phyloP scores from a whole-genome alignment of 1,140 invertebrate species.

The Drosophila trapezifrons region DNA sequence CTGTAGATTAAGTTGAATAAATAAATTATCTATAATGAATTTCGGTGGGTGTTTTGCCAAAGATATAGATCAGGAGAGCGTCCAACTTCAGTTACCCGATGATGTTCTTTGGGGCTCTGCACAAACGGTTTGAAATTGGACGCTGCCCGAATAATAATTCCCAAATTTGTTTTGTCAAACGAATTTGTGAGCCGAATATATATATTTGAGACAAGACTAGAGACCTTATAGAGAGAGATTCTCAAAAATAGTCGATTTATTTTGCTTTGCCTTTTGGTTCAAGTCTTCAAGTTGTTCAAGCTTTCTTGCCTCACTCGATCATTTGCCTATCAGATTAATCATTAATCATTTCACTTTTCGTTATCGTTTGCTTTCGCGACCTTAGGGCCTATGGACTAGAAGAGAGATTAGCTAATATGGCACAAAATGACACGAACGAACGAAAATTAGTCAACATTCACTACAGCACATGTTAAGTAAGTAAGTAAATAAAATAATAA shows the following conservation, averaged over 20 bases:
- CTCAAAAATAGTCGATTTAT: conserved; percentile 34
- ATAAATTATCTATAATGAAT: conserved; percentile 27
- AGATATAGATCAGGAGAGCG: conserved; percentile 47
- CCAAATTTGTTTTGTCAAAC: conserved; percentile 1
- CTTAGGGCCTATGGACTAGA: conserved; percentile 47
- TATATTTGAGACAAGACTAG: conserved; percentile 11
- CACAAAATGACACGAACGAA: conserved; percentile 69
- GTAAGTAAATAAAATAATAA: conserved; percentile 42
- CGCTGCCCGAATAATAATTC: conserved; percentile 21
- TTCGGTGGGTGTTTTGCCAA: conserved; percentile 76
- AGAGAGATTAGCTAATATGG: conserved; percentile 68
- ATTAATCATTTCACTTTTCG: conserved; percentile 14
- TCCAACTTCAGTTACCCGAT: conserved; percentile 26
- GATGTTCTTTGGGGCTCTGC: conserved; percentile 25
- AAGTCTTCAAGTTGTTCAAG: conserved; percentile 42
- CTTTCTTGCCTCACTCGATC: conserved; percentile 48
- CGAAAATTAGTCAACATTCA: conserved; percentile 72
- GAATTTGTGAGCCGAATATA: conserved; percentile 13
- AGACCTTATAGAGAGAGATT: conserved; percentile 13
- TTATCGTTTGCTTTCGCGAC: conserved; percentile 27
- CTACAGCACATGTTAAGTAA: conserved; percentile 79
- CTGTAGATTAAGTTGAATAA: conserved; percentile 1
- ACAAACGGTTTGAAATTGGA: conserved; percentile 39
- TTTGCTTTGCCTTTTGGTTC: conserved; percentile 29
- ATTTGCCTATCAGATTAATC: conserved; percentile 16